Base-by-base conservation (phyloP, 1,140 invertebrate species). In the Paracyclopina nana region DNA sequence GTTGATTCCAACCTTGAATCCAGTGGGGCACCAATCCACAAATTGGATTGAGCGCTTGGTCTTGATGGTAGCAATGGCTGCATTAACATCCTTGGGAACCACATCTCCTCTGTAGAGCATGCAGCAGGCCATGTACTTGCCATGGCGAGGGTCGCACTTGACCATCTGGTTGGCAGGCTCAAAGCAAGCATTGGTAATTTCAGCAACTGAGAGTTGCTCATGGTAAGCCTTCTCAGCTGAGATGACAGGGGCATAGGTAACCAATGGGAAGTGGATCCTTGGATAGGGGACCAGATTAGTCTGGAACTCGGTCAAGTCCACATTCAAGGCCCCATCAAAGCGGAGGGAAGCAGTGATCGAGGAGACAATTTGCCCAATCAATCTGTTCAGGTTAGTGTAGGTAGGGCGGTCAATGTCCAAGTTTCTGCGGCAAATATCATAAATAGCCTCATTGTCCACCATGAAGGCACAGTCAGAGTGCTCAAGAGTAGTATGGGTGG, bases 141-240 rank as follows among this genome's bases (percentile, higher is more conserved):
- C 74, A 46, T 71, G 63, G 30, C 70, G 64, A 11, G 74, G 74
- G 58, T 78, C 72, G 55, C 75, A 78, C 57, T 82, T 84, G 0
- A 84, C 77, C 80, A 85, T 82, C 68, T 83, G 80, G 63, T 81
- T 83, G 18, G 76, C 74, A 12, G 79, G 78, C 57, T 84, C 79
- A 59, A 83, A 82, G 64, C 79, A 81, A 28, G 76, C 74, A 61
- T 81, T 81, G 40, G 80, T 83, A 54, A 83, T 82, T 63, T 83
- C 79, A 16, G 73, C 70, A 9, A 82, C 79, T 2, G 76, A 76
- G 22, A 80, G 65, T 60, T 80, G 77, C 60, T 82, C 79, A 53
- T 82, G 79, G 27, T 72, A 71, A 2, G 77, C 78, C 58, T 75
- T 75, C 12, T 74, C 71, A 0, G 75, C 72, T 29, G 76, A 78